Evolutionary conservation across 2,888 invertebrate species (phyloP).

Genomic region (Flexamia atlantica): DNA sequence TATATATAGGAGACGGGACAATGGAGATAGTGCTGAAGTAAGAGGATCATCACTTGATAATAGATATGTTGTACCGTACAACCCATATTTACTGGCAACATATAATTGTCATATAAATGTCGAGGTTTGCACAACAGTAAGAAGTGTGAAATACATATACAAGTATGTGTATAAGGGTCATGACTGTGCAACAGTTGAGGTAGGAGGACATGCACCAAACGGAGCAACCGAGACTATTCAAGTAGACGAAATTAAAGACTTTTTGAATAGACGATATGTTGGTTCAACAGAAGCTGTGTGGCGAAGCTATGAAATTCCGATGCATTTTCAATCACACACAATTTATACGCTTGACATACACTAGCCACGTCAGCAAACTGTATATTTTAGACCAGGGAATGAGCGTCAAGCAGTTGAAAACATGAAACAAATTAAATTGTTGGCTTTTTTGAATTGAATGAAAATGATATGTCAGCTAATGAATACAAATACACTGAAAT

Average conservation of each 20-base stretch:
- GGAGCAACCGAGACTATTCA: neutral
- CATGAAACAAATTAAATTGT: neutral
- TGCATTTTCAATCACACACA: slow-evolving; percentile 30
- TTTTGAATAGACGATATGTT: neutral
- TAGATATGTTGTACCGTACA: slow-evolving; percentile 2
- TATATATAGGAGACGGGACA: neutral
- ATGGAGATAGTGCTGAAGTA: neutral
- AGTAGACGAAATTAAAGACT: neutral
- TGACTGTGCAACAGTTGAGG: neutral
- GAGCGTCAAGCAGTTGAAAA: neutral
- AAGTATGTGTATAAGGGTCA: neutral
- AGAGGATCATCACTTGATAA: slow-evolving; percentile 24
- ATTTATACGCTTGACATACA: slow-evolving; percentile 26
- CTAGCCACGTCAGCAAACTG: slow-evolving; percentile 17
- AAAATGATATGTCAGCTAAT: slow-evolving; percentile 25
- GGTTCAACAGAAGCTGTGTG: neutral
- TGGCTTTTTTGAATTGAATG: slow-evolving; percentile 27
- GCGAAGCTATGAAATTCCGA: neutral
- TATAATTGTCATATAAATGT: slow-evolving; percentile 34
- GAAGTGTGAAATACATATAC: neutral
- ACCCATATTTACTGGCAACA: neutral
- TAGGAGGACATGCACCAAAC: neutral
- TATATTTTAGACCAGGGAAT: neutral
- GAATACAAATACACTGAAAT: slow-evolving; percentile 1
- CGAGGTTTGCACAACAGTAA: slow-evolving; percentile 13